A percentile compares a stretch with the other conserved stretches of the same genome.
Conservation (phyloP, 2,113 vertebrate species). For the Acinonyx jubatus region DNA sequence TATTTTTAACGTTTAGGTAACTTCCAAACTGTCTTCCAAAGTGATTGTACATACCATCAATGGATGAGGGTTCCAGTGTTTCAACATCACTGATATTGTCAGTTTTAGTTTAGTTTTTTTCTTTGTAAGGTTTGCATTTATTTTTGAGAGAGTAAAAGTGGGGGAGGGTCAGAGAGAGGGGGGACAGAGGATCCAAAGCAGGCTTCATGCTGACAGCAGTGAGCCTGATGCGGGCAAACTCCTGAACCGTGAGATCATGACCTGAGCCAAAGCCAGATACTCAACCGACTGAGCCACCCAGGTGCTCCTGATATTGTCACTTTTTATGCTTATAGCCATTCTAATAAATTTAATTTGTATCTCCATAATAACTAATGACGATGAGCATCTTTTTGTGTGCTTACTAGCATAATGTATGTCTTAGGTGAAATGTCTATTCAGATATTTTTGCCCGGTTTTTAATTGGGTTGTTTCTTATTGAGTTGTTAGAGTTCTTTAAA, state of each 20-base stretch:
- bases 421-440: constrained; percentile 37
- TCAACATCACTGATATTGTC: neutral
- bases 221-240: too few species aligned
- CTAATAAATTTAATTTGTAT: neutral
- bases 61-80: neutral
- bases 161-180: too few species aligned
- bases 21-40: neutral
- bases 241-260: too few species aligned
- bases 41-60: neutral
- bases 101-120: too few species aligned
- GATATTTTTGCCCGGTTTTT: neutral
- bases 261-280: too few species aligned
- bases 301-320: neutral
- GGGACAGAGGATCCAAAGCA: too few species aligned
- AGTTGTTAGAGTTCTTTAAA: constrained; percentile 6
- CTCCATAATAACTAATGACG: neutral
- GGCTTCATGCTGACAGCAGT: too few species aligned
- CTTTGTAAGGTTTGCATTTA: too few species aligned
- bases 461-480: neutral
- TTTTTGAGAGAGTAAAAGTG: too few species aligned
- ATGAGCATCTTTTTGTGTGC: neutral
- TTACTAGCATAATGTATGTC: neutral
- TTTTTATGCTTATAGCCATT: neutral
- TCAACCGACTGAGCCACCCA: too few species aligned
- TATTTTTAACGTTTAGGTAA: neutral